These are phyloP conservation scores for Heliconius himera DNA, from an alignment of 1,140 invertebrate species.

Conservation along the genomic window DNA sequence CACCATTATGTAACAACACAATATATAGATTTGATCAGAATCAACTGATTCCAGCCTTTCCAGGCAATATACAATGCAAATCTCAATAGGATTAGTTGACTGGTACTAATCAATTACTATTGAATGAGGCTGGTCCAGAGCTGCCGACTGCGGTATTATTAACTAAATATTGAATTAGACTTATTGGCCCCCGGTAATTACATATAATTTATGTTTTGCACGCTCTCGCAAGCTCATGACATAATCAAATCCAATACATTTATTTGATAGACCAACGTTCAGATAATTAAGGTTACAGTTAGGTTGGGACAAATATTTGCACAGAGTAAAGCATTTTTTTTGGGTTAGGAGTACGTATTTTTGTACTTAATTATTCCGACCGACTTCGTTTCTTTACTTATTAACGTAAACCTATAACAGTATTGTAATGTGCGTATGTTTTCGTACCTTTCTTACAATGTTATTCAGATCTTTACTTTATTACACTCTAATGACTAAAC, in stretches of 20 bases:
- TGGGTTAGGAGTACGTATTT: slow-evolving; percentile 7
- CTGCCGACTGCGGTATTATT: slow-evolving; percentile 2
- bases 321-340: slow-evolving; percentile 14
- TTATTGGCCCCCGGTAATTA: background rate
- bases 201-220: background rate
- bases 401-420: background rate
- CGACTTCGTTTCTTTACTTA: background rate
- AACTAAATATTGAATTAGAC: slow-evolving; percentile 12
- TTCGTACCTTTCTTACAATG: background rate
- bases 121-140: background rate
- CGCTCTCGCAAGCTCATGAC: background rate
- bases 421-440: background rate
- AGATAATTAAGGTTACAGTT: slow-evolving; percentile 52
- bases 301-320: slow-evolving; percentile 53
- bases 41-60: background rate
- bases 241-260: slow-evolving; percentile 4
- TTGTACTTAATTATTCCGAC: background rate
- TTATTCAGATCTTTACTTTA: background rate
- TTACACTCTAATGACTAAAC: background rate
- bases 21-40: background rate
- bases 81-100: slow-evolving; percentile 6
- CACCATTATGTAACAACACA: background rate
- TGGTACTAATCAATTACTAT: slow-evolving; percentile 12
- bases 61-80: background rate
- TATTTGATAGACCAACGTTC: slow-evolving; percentile 32